Conservation (phyloP, 2,113 vertebrate species). For the Geococcyx californianus region DNA sequence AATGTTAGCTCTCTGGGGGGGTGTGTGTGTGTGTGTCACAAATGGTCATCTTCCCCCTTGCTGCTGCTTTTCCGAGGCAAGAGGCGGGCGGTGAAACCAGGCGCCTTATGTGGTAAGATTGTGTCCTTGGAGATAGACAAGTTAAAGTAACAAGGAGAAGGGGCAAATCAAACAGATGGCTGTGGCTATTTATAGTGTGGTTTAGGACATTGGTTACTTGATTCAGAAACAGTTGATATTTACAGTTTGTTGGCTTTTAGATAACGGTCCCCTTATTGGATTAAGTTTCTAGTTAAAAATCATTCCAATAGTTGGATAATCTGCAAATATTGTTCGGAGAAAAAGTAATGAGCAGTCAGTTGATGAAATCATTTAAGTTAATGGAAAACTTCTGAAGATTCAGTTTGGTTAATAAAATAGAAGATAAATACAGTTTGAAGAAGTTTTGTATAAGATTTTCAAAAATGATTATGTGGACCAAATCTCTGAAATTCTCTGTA, state of each 20-base stretch:
- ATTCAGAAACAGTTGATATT: conserved; percentile 57
- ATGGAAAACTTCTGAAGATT: background rate
- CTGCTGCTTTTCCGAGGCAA: background rate
- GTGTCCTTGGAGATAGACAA: conserved; percentile 26
- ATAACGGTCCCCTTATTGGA: background rate
- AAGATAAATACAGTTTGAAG: background rate
- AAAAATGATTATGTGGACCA: background rate
- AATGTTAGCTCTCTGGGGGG: background rate
- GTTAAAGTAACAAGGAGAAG: conserved; percentile 50
- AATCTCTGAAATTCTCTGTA: background rate
- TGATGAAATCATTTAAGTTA: background rate
- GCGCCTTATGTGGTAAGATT: background rate
- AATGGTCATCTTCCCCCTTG: background rate
- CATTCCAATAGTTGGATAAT: background rate
- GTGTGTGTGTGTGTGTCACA: fast-evolving
- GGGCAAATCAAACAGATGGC: conserved; percentile 49
- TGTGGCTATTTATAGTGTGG: conserved; percentile 51
- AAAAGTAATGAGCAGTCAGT: background rate
- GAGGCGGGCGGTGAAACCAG: background rate
- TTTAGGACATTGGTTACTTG: conserved; percentile 35
- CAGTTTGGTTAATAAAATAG: background rate
- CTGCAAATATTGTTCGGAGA: background rate
- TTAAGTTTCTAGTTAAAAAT: conserved; percentile 17
- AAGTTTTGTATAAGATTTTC: background rate
- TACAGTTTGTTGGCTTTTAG: conserved; percentile 50